phyloP scores from a whole-genome alignment of 1,140 invertebrate genomes.

The Platyscapa corneri region DNA sequence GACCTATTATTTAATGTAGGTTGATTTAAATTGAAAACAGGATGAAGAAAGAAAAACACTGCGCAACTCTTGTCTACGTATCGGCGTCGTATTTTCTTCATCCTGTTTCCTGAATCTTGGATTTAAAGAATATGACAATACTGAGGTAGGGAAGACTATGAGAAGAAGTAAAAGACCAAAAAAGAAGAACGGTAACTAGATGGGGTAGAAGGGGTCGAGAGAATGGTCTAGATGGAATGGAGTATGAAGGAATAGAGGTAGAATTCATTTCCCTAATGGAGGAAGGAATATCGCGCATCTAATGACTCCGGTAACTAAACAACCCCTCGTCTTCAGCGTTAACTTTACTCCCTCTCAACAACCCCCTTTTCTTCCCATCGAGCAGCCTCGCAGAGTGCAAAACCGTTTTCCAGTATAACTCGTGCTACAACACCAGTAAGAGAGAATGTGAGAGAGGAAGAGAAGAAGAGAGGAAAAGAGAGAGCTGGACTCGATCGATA shows the following conservation, averaged over 20 bases:
- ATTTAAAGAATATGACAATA: too few species aligned
- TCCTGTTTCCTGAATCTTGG: too few species aligned
- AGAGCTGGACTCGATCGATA: conserved; percentile 43
- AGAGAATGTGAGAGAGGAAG: neutral
- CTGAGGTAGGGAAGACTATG: too few species aligned
- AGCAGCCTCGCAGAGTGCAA: conserved; percentile 3
- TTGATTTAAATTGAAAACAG: too few species aligned
- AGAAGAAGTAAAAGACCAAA: neutral
- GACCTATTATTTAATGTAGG: too few species aligned
- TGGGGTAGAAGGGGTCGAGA: neutral
- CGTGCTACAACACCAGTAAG: neutral
- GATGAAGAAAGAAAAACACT: too few species aligned
- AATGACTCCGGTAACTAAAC: conserved; percentile 55
- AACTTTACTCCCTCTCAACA: neutral
- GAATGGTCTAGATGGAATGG: neutral
- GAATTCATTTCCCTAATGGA: conserved; percentile 59
- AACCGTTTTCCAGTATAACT: conserved; percentile 28
- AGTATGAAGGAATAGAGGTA: conserved; percentile 25
- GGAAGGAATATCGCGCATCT: conserved; percentile 55
- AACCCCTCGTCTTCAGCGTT: conserved; percentile 44
- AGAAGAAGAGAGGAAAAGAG: conserved; percentile 20
- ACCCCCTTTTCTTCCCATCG: neutral
- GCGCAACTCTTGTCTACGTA: too few species aligned
- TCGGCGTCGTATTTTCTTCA: too few species aligned
- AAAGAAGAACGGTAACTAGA: neutral